Evolutionary conservation across 2,797 vertebrate species (phyloP), one percentile per base, ranked within the genome.

Genomic region (Sebastes taczanowskii): DNA sequence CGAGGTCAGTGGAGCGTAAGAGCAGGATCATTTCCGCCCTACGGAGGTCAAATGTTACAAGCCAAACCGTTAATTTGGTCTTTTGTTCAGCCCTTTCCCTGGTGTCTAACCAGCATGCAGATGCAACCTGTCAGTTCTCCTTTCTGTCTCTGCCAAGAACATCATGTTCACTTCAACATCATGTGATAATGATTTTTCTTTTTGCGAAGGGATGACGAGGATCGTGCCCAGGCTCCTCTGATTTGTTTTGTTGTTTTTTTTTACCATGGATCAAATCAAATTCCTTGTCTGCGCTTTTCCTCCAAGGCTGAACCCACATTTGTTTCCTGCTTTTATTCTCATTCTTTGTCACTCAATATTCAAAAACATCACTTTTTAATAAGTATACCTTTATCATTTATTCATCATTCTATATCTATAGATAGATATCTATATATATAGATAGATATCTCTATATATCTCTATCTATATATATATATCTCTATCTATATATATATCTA

Each of bases 351-450:
- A 58, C 64, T 55, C 52, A 52, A 6, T 20, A 61, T 65, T 58
- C 30, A 70, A 72, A 84, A 53, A 27, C 22, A 32, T 2, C 30
- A 29, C 9, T 20, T 82, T 77, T 66, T 3, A 42, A 70, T 35
- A 49, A 32, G 30, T 27, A 35, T 42, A 32, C 7, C 71, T 71
- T 65, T 52, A 61, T 61, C 5, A 38, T 42, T 27, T 7, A 69
- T 11, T 32, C 32, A 35, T 70, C 49, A 68, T 73, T 81, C 81
- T 67, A 56, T 64, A 75, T n/a, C 23, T 60, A 38, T 64, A n/a
- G n/a, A n/a, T n/a, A n/a, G n/a, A 67, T 20, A 49, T 56, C 63
- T 55, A 42, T 56, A 49, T 56, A 7, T 30, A 27, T 4, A 30
- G 7, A 27, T n/a, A n/a, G n/a, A n/a, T n/a, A n/a, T n/a, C n/a